phyloP scores from a whole-genome alignment of 2,797 vertebrate genomes.

The Notolepis coatsorum region DNA sequence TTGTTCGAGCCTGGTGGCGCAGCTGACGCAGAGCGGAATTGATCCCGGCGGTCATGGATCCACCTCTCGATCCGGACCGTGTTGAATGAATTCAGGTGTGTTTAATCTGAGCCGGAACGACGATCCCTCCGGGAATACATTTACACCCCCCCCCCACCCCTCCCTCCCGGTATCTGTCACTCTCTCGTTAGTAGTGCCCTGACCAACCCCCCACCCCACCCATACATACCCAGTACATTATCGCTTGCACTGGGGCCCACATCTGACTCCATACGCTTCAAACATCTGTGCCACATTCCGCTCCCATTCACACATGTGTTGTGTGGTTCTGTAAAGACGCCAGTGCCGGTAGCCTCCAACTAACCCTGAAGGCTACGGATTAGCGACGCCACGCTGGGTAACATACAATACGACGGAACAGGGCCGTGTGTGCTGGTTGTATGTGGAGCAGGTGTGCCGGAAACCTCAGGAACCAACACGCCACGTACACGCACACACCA shows the following conservation, averaged over 20 bases:
- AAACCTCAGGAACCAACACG: slow-evolving; percentile 4
- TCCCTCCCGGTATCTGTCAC: background rate
- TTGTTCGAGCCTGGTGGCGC: background rate
- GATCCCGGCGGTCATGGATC: background rate
- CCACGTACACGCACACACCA: background rate
- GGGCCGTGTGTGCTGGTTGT: slow-evolving; percentile 20
- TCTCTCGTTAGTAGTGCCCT: background rate
- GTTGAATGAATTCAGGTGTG: background rate
- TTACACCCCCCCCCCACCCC: background rate
- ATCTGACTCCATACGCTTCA: slow-evolving; percentile 3
- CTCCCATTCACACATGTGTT: slow-evolving; percentile 55
- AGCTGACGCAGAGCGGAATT: background rate
- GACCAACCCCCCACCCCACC: slow-evolving; percentile 1
- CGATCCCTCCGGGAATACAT: background rate
- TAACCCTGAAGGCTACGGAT: slow-evolving; percentile 59
- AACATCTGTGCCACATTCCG: slow-evolving; percentile 68
- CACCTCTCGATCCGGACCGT: background rate
- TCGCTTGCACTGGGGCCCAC: background rate
- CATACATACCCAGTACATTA: slow-evolving; percentile 11
- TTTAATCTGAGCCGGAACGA: background rate
- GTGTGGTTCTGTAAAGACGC: slow-evolving; percentile 48
- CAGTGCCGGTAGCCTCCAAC: slow-evolving; percentile 46
- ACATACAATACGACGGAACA: slow-evolving; percentile 51
- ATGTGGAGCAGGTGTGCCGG: slow-evolving; percentile 58
- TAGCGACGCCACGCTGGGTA: slow-evolving; percentile 61